Percentiles rank a stretch among this genome's conserved stretches.
Evolutionary conservation across 2,888 invertebrate species (phyloP).

Genomic region (Macropis europaea): DNA sequence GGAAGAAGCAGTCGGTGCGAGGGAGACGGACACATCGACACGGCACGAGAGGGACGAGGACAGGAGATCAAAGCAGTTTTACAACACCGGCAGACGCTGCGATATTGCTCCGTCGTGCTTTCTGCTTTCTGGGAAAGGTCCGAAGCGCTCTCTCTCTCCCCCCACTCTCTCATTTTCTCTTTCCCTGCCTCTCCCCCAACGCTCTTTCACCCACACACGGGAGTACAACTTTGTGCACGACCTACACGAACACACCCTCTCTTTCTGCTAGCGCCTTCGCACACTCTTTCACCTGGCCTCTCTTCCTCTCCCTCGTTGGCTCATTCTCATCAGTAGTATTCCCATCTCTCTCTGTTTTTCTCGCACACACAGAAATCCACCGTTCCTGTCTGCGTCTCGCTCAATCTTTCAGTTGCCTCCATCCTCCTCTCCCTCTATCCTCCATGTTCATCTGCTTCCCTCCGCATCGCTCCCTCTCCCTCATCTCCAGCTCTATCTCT

Average conservation of each 20-base stretch:
- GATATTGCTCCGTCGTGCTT: conserved; percentile 66
- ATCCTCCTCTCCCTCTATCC: not conserved
- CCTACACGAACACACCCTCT: conserved; percentile 26
- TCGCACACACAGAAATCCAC: conserved; percentile 14
- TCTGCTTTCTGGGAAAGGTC: conserved; percentile 63
- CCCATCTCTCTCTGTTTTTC: conserved; percentile 3
- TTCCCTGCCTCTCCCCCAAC: not conserved
- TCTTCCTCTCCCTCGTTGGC: conserved; percentile 7
- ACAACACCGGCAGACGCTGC: conserved; percentile 63
- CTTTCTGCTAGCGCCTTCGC: not conserved
- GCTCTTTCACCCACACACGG: conserved; percentile 23
- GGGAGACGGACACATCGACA: not conserved
- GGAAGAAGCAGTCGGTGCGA: not conserved
- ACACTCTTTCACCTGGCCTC: not conserved
- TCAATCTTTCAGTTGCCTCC: conserved; percentile 4
- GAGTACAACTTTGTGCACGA: conserved; percentile 19
- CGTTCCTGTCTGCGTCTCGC: conserved; percentile 10
- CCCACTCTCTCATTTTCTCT: conserved; percentile 20
- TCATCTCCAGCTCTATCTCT: conserved; percentile 16
- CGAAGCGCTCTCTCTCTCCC: conserved; percentile 31
- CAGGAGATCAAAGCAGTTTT: conserved; percentile 69
- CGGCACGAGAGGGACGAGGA: conserved; percentile 24
- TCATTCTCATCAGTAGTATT: conserved; percentile 35
- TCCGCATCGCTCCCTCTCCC: not conserved
- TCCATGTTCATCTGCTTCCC: not conserved